Evolutionary conservation across 2,797 vertebrate genomes (phyloP).

Genomic region (Gymnoscopelus braueri): DNA sequence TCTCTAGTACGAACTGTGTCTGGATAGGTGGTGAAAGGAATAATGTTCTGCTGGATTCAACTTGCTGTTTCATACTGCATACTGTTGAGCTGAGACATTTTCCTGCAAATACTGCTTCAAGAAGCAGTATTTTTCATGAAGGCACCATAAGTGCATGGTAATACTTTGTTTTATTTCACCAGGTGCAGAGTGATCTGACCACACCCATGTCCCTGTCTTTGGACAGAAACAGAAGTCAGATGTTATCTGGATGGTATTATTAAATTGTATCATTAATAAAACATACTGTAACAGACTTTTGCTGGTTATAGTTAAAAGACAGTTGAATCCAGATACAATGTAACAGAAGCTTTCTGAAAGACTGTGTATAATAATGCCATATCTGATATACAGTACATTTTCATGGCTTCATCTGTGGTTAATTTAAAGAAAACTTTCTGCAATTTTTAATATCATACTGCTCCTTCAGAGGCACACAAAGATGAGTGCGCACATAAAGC

Average conservation of each 20-base stretch:
- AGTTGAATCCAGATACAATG: background rate
- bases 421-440: no score
- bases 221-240: no score
- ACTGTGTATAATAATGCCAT: no score
- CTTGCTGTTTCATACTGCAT: constrained; percentile 30
- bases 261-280: no score
- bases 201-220: no score
- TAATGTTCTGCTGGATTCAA: constrained; percentile 18
- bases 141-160: constrained; percentile 25
- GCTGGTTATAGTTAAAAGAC: no score
- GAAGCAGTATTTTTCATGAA: constrained; percentile 25
- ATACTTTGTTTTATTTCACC: constrained; percentile 17
- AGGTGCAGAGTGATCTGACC: background rate
- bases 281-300: no score
- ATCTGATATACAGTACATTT: no score
- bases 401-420: no score
- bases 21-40: constrained; percentile 20
- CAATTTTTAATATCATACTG: no score
- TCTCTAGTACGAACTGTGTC: constrained; percentile 35
- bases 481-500: background rate
- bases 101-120: constrained; percentile 16
- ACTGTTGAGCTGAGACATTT: background rate
- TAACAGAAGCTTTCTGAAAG: background rate
- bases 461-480: background rate
- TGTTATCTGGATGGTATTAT: no score